Evolutionary conservation across 2,888 invertebrate genomes (phyloP).

Genomic region (Xanthostigma xanthostigma): DNA sequence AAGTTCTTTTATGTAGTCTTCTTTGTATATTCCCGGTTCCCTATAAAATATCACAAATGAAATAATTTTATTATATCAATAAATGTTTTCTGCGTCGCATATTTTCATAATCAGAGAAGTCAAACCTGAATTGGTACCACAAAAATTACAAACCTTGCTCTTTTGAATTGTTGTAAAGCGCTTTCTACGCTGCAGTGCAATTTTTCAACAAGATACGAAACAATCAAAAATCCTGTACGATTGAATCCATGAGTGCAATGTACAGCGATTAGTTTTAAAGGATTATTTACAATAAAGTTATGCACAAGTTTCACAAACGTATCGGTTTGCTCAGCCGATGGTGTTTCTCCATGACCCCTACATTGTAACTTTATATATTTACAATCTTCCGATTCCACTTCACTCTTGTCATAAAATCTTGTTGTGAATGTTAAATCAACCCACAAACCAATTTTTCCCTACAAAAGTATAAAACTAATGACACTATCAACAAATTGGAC

Average conservation of each 20-base stretch:
- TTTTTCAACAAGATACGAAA: constrained; percentile 77
- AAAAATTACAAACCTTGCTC: constrained; percentile 37
- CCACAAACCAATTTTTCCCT: constrained; percentile 86
- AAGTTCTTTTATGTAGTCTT: constrained; percentile 82
- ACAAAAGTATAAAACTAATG: constrained; percentile 16
- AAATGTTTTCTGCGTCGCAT: too few relatives aligned
- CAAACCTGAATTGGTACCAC: not conserved
- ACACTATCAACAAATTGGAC: not conserved
- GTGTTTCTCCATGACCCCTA: constrained; percentile 85
- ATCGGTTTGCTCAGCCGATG: constrained; percentile 67
- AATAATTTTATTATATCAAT: not conserved
- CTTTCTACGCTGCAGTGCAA: constrained; percentile 73
- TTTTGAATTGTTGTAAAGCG: constrained; percentile 63
- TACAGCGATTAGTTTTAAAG: constrained; percentile 63
- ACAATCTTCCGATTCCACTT: constrained; percentile 60
- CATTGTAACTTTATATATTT: constrained; percentile 82
- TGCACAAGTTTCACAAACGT: constrained; percentile 71
- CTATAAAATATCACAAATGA: constrained; percentile 28
- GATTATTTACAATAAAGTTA: constrained; percentile 63
- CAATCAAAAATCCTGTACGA: constrained; percentile 89
- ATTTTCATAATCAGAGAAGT: not conserved
- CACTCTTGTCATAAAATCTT: constrained; percentile 77
- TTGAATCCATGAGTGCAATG: constrained; percentile 99
- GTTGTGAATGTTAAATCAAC: constrained; percentile 92
- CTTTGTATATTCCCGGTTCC: constrained; percentile 94